Base-by-base conservation (phyloP, 2,113 vertebrate species). In the Psittacula cyanocephala region DNA sequence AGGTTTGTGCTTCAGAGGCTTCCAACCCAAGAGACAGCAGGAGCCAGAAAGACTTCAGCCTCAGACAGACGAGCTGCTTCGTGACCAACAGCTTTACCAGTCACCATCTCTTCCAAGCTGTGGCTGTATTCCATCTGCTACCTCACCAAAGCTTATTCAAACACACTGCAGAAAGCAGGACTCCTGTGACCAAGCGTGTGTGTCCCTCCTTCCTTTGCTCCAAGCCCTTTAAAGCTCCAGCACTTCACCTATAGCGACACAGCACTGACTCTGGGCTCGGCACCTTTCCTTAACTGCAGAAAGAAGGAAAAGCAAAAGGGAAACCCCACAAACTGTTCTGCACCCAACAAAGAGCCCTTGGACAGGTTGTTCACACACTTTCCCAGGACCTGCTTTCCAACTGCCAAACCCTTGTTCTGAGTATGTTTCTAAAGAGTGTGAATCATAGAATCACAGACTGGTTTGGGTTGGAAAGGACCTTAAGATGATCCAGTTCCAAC, bases 261-360 rank as follows among this genome's bases (percentile, higher is more conserved):
- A 3, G 53, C 28, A 24, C 7, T 2, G n/a, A 31, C 14, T 1
- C 2, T 4, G 15, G 46, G 46, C 67, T 37, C 2, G 1, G 53
- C 37, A 7, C 6, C 43, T 33, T 15, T 2, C 9, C 64, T 33
- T 3, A 9, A 35, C 31, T 31, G 43, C 28, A 39, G 12, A 29
- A 50, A 23, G 35, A 13, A 63, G 11, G 28, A 23, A 57, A 39
- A 25, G 8, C 67, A 12, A 6, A 27, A 41, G 19, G 63, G 35
- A 49, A 69, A 24, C 8, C 20, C 17, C 62, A 3, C 2, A 2
- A 25, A 24, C 31, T 23, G 22, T 16, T 17, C 33, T 31, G 39
- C 25, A 10, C 11, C 39, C 5, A 29, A 53, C 24, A 22, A 22
- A 16, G 5, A 11, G 12, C 4, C 22, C 37, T 9, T 31, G 55